Evolutionary conservation across 2,888 invertebrate genomes (phyloP), one percentile per base, ranked within the genome.

Genomic region (Rhingia rostrata): DNA sequence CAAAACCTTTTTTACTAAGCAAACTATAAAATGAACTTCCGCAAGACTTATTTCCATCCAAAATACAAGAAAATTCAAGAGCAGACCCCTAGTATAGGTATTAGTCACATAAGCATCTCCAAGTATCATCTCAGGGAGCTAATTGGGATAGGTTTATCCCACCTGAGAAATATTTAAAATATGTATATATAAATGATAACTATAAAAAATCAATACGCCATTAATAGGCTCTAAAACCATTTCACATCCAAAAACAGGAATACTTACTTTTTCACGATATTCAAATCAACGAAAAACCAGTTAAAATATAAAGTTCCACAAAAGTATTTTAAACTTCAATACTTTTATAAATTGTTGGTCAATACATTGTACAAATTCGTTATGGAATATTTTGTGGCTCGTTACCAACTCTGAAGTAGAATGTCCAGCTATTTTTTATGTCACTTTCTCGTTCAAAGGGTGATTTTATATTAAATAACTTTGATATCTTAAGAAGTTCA

Each of bases 381-480:
- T 12, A n/a, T 9, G 49, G 51, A 64, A 51, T 30, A 64, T 64
- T 64, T 51, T 64, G 51, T 64, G 64, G 64, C 51, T 64, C 64
- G 51, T 64, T 39, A 51, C 64, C 51, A 39, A 41, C 39, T 9
- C 22, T 9, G 32, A 64, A 64, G 39, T 51, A 64, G 39, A 41
- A 10, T 22, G 35, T 47, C 30, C 47, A 33, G 54, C 22, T 22
- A 43, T 58, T 49, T 41, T 66, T 56, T 14, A 30, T 49, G 12
- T 35, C 22, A 0, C 9, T 49, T 49, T 32, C 45, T 35, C 56
- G 2, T 35, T 51, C 32, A 67, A 67, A 67, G 75, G 75, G 51
- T 75, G 67, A 67, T 61, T 60, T 67, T 39, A 75, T 60, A 53
- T 75, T 61, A 45, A 53, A 60, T 58, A 67, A 75, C 22, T 75